Evolutionary conservation across 2,113 vertebrate genomes (phyloP), one percentile per base, ranked within the genome.

Genomic region (Dendropsophus ebraccatus): DNA sequence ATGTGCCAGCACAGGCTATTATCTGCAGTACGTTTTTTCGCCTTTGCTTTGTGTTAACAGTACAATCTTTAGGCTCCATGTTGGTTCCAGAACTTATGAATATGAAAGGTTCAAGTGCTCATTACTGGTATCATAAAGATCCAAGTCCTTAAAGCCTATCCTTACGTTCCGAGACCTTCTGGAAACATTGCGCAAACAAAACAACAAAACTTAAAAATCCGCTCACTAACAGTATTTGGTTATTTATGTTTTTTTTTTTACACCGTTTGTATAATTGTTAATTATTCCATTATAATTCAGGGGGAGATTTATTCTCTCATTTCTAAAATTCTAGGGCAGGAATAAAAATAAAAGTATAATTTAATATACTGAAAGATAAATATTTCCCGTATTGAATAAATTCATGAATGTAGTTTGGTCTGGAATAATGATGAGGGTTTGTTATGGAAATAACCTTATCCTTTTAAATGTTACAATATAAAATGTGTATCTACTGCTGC

Each of bases 221-320:
- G 23, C 47, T 41, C 45, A 75, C 32, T 25, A 28, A 58, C 83
- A 35, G 52, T 21, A 35, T 81, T 60, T 54, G 17, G 37, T 81
- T 74, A 87, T 87, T 81, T 81, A 87, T 62, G 13, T 74, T 81
- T 25, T 56, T 62, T 76, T 60, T 73, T 45, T 47, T 41, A 37
- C 65, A 60, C n/a, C n/a, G n/a, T 37, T 81, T 87, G 77, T 72
- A 69, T 81, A 74, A 87, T 81, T 81, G 85, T 52, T 81, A 81
- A 81, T 87, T 87, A 87, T 81, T 74, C 69, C 23, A 70, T 56
- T 74, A 74, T 81, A 54, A 81, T 81, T 87, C 77, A 62, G 50
- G 14, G 0, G 12, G 28, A 81, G 78, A 87, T 81, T 74, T 58
- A 87, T 81, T 74, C 60, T 52, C 52, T 87, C 17, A 74, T 87